phyloP scores from a whole-genome alignment of 2,113 vertebrate species.

The Bubo blakistoni region DNA sequence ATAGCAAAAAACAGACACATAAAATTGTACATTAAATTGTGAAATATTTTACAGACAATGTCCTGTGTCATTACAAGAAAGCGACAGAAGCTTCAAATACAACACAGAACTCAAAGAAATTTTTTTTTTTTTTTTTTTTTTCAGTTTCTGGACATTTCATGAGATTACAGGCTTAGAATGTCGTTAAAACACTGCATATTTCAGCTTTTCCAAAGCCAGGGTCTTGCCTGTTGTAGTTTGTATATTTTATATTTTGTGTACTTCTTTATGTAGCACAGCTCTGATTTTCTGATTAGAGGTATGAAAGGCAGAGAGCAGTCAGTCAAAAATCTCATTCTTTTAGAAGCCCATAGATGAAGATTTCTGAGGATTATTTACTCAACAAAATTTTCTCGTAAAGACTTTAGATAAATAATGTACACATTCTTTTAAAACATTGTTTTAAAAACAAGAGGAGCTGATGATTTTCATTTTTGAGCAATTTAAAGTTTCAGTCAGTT shows the following conservation, averaged over 20 bases:
- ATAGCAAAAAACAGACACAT: neutral
- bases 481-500: neutral
- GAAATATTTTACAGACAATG: neutral
- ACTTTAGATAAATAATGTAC: neutral
- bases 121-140: neutral
- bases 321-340: neutral
- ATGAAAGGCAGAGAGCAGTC: neutral
- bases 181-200: neutral
- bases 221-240: neutral
- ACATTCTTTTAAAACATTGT: neutral
- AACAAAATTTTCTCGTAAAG: neutral
- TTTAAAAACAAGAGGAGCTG: neutral
- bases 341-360: neutral
- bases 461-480: neutral
- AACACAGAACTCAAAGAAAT: neutral
- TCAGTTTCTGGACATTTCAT: neutral
- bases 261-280: neutral
- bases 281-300: neutral
- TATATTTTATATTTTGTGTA: neutral
- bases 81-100: neutral
- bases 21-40: neutral
- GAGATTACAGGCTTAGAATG: neutral
- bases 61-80: neutral
- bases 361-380: neutral
- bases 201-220: neutral